Percentiles rank a stretch among this genome's conserved stretches.
phyloP scores from a whole-genome alignment of 2,797 vertebrate genomes.

The Notolabrus celidotus region DNA sequence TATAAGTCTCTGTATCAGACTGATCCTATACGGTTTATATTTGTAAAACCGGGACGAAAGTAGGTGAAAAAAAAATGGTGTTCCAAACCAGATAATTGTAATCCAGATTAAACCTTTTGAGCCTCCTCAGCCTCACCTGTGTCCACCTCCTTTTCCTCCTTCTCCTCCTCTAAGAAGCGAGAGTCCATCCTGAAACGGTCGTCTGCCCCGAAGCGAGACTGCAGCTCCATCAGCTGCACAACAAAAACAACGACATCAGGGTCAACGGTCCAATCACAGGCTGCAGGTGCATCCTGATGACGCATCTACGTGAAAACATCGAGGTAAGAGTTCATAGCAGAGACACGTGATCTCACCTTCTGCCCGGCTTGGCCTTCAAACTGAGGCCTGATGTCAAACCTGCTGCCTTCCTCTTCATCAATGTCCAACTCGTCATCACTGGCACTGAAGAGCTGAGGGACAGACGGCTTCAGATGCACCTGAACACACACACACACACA shows the following conservation, averaged over 20 bases:
- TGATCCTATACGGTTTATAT: background rate
- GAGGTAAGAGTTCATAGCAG: too few species aligned
- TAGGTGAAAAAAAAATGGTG: too few species aligned
- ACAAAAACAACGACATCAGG: conserved; percentile 10
- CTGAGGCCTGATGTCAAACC: conserved; percentile 92
- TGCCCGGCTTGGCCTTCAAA: conserved; percentile 94
- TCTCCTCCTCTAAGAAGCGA: conserved; percentile 91
- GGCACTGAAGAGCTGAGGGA: conserved; percentile 87
- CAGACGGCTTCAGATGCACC: conserved; percentile 8
- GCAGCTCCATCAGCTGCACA: conserved; percentile 91
- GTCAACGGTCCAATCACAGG: background rate
- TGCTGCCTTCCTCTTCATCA: conserved; percentile 76
- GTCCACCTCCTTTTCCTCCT: conserved; percentile 65
- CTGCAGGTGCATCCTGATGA: too few species aligned
- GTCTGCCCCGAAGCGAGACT: conserved; percentile 92
- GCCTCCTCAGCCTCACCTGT: conserved; percentile 46
- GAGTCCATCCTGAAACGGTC: conserved; percentile 94
- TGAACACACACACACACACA: conserved; percentile 19
- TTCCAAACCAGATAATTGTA: too few species aligned
- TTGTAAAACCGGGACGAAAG: too few species aligned
- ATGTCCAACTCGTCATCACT: conserved; percentile 87
- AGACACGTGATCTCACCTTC: conserved; percentile 84
- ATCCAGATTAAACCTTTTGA: too few species aligned
- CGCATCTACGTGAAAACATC: too few species aligned
- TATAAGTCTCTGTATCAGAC: too few species aligned